A percentile compares a stretch with the other conserved stretches of the same genome.
Conservation (phyloP, 1,140 invertebrate species). For the Macrobrachium nipponense region DNA sequence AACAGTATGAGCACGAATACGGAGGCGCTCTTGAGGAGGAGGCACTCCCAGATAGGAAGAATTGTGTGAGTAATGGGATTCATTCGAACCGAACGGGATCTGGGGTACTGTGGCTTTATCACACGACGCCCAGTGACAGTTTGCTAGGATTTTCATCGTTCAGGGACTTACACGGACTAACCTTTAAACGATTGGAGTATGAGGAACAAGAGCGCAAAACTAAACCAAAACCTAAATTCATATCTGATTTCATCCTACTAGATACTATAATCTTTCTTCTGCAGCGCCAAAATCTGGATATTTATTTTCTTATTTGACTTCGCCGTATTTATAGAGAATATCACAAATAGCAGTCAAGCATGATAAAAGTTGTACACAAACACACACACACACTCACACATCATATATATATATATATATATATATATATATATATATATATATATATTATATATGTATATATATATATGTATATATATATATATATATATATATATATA, state of each 20-base stretch:
- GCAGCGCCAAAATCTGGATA: background rate
- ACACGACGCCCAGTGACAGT: too few relatives aligned
- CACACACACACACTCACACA: constrained; percentile 44
- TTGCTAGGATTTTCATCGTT: too few relatives aligned
- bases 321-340: background rate
- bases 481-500: constrained; percentile 29
- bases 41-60: too few relatives aligned
- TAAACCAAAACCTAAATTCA: too few relatives aligned
- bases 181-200: too few relatives aligned
- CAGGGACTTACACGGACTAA: too few relatives aligned
- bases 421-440: constrained; percentile 35
- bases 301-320: background rate
- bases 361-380: constrained; percentile 19
- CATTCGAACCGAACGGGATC: too few relatives aligned
- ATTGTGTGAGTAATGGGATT: background rate
- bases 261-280: too few relatives aligned
- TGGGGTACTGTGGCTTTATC: background rate
- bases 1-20: too few relatives aligned
- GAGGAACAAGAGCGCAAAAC: too few relatives aligned
- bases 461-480: constrained; percentile 40
- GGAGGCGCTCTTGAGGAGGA: background rate
- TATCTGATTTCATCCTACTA: too few relatives aligned
- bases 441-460: constrained; percentile 38
- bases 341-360: constrained; percentile 2
- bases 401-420: constrained; percentile 1